Conservation (phyloP, 2,888 invertebrate species). For the Drosophila nr. perissopoda region DNA sequence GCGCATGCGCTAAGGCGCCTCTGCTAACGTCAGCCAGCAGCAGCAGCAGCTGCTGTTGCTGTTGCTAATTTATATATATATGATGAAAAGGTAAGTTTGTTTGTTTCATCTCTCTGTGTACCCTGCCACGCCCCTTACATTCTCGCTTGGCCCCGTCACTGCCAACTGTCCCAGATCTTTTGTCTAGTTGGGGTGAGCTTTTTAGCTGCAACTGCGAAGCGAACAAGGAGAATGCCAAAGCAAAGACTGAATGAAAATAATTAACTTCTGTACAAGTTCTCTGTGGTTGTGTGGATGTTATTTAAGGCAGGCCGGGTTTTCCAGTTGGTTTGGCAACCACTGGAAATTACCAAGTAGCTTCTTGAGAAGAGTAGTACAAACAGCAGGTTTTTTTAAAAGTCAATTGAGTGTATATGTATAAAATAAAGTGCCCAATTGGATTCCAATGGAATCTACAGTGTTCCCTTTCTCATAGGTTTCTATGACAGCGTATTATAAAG, state of each 20-base stretch:
- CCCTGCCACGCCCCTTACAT: constrained; percentile 11
- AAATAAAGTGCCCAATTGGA: not conserved
- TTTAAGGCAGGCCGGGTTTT: constrained; percentile 2
- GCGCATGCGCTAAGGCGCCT: constrained; percentile 53
- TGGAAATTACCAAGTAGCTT: constrained; percentile 17
- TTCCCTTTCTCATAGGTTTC: not conserved
- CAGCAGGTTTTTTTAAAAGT: constrained; percentile 10
- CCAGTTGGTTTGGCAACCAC: constrained; percentile 31
- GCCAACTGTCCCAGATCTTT: constrained; percentile 48
- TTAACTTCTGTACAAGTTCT: constrained; percentile 41
- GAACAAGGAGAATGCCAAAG: constrained; percentile 29
- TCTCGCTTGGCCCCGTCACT: constrained; percentile 8
- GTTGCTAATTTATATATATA: constrained; percentile 31
- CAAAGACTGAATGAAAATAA: constrained; percentile 51
- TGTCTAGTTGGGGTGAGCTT: constrained; percentile 65
- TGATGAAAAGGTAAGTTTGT: constrained; percentile 44
- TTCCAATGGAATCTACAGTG: not conserved
- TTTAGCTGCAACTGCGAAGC: constrained; percentile 8
- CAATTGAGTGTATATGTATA: not conserved
- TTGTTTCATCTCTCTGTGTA: constrained; percentile 21
- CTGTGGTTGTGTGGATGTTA: constrained; percentile 16
- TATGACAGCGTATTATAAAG: not conserved
- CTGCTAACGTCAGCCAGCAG: constrained; percentile 26
- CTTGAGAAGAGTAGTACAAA: constrained; percentile 8
- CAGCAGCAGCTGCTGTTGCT: constrained; percentile 29